A percentile compares a stretch with the other conserved stretches of the same genome.
phyloP scores from a whole-genome alignment of 2,888 invertebrate species.

The Halictus ligatus region DNA sequence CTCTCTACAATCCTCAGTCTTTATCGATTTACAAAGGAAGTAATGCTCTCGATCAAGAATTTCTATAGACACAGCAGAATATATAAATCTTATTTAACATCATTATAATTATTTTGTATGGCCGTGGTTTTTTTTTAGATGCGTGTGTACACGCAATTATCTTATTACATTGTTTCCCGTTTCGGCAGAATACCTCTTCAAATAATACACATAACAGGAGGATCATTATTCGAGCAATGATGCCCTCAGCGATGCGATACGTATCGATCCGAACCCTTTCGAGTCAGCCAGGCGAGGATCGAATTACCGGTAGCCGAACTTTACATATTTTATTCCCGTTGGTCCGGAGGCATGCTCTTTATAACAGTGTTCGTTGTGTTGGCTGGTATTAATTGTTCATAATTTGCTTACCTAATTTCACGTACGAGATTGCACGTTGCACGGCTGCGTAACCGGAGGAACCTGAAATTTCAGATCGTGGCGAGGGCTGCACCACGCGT shows the following conservation, averaged over 20 bases:
- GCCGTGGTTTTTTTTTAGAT: background rate
- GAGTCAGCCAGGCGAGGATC: slow-evolving; percentile 39
- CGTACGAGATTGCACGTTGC: slow-evolving; percentile 44
- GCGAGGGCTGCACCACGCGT: background rate
- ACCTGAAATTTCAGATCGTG: slow-evolving; percentile 43
- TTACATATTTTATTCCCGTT: slow-evolving; percentile 54
- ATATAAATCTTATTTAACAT: background rate
- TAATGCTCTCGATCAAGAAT: background rate
- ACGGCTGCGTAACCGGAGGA: slow-evolving; percentile 18
- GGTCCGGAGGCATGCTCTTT: slow-evolving; percentile 25
- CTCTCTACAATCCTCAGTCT: background rate
- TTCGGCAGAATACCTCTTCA: slow-evolving; percentile 18
- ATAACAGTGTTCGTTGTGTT: slow-evolving; percentile 39
- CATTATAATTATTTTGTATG: background rate
- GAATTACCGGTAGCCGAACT: slow-evolving; percentile 61
- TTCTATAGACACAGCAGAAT: background rate
- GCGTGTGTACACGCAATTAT: background rate
- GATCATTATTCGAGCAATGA: slow-evolving; percentile 32
- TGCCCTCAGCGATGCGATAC: slow-evolving; percentile 40
- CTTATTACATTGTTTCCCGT: background rate
- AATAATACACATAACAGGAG: slow-evolving; percentile 18
- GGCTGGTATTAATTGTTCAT: slow-evolving; percentile 52
- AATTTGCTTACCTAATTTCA: slow-evolving; percentile 59
- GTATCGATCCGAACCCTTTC: slow-evolving; percentile 40
- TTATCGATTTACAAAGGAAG: background rate